Base-by-base conservation (phyloP, 1,140 invertebrate species). In the Diorhabda sublineata region DNA sequence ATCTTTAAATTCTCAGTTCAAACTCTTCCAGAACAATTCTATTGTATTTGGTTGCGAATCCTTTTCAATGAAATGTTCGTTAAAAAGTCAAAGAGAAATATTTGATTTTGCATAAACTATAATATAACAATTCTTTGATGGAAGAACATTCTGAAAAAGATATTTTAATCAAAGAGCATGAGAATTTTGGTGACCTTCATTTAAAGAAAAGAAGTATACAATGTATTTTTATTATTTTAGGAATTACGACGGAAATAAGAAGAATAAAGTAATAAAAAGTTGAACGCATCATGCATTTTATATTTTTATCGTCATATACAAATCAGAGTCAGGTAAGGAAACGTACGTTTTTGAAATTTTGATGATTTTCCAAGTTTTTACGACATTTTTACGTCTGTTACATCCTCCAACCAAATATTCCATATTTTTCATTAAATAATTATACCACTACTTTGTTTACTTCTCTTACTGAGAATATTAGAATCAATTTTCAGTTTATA, bases 231-330 rank as follows among this genome's bases (percentile, higher is more conserved):
- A 71, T 61, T 69, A 69, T 67, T 71, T 65, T 58, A 66, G 70
- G 67, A 69, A 71, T 69, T 66, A 65, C 69, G 67, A 71, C 62
- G 64, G 64, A 52, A 58, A 65, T 67, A 71, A 69, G 70, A 66
- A 71, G n/a, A 71, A 71, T 71, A 67, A 72, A 72, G 68, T 64
- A 72, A 72, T 72, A 72, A 72, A 72, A 69, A 64, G 69, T 64
- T 58, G 68, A 69, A 72, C 71, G 65, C 71, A 67, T 67, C 68
- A 72, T 68, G 71, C 68, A 72, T 72, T 66, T 62, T 67, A 71
- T 71, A 72, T 72, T 72, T 69, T 72, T 72, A 72, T 72, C 71
- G 65, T 61, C 68, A 56, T 69, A 66, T 60, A 71, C 57, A 72
- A 72, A 72, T 72, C 71, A 69, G 65, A 60, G 61, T 52, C 71